Evolutionary conservation across 2,888 invertebrate species (phyloP), one percentile per base, ranked within the genome.

Genomic region (Pediacus dermestoides): DNA sequence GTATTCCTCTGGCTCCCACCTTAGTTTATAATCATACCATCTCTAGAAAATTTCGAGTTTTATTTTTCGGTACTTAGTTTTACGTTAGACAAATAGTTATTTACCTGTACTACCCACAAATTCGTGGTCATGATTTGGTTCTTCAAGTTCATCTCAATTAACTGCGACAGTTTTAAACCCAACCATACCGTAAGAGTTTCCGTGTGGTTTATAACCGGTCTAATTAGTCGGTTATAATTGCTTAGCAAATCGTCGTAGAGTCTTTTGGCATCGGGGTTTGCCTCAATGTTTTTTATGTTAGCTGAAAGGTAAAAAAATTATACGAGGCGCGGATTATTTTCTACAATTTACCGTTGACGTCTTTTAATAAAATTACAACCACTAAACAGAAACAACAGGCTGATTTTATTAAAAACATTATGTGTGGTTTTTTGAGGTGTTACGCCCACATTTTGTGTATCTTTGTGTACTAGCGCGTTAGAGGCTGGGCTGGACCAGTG

Each of bases 81-180:
- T n/a, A n/a, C n/a, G n/a, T n/a, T n/a, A n/a, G n/a, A n/a, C 9
- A 10, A 23, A 11, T 34, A 16, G 10, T 31, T 34, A n/a, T n/a
- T n/a, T 7, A 89, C 90, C 81, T 92, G 92, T 50, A 90, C 88
- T 1, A 93, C 89, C 92, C 92, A 93, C 8, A 93, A 76, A 65
- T 92, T 93, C 0, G 92, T 92, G 1, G 92, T 92, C 89, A 93
- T 90, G 44, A 93, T 88, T 70, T 93, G 92, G 67, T 89, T 91
- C 71, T 91, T 90, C 42, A 93, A 64, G 64, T 92, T 93, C 72
- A 88, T 87, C 67, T 93, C 92, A 70, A 92, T 90, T 25, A 93
- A 74, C 68, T 93, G 92, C 0, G 90, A 89, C 44, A 93, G 70
- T 66, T 90, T 91, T 38, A 97, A 74, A 1, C 95, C 90, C 38